Base-by-base conservation (phyloP, 2,888 invertebrate genomes). In the Galerucella calmariensis region DNA sequence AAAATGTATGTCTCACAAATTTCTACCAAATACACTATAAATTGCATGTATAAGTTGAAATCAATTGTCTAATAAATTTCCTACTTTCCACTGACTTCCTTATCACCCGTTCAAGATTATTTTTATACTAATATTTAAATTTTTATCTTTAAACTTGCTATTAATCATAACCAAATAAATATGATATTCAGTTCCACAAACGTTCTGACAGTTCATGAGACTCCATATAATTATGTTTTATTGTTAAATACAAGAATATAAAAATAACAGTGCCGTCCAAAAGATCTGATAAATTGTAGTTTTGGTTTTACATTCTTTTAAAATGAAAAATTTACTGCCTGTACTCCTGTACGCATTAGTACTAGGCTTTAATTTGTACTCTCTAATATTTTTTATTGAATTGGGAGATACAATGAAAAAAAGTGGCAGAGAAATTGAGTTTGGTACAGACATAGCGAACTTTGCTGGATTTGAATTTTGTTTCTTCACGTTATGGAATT, bases 401-500 rank as follows among this genome's bases (percentile, higher is more conserved):
- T 51, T 72, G 14, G 75, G 53, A 62, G 10, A 75, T 3, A 1
- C 9, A 41, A 53, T 53, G 62, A 61, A 69, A 58, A 69, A 59
- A 16, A 72, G 72, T 48, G 66, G 59, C n/a, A 58, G 48, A 12
- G 72, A 58, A 59, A 61, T 66, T 11, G 27, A 59, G 11, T 41
- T 53, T 14, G 53, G 48, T 56, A 27, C 20, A 24, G 69, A 72
- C 65, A 48, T 78, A 59, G 70, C 46, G 24, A 27, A 61, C 9
- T 48, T 77, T 27, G 72, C 56, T 35, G 67, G 62, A 8, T 75
- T 71, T 61, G 35, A 58, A 46, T 56, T 51, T 2, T 74, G 61
- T 56, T 75, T 72, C 46, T 78, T 75, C 27, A 78, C 78, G 3
- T 51, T 74, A 8, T 78, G 78, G 78, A 77, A 67, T 71, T 78